A percentile compares a stretch with the other conserved stretches of the same genome.
These are phyloP conservation scores for Adineta ricciae DNA, from an alignment of 2,888 invertebrate genomes.

Conservation along the genomic window DNA sequence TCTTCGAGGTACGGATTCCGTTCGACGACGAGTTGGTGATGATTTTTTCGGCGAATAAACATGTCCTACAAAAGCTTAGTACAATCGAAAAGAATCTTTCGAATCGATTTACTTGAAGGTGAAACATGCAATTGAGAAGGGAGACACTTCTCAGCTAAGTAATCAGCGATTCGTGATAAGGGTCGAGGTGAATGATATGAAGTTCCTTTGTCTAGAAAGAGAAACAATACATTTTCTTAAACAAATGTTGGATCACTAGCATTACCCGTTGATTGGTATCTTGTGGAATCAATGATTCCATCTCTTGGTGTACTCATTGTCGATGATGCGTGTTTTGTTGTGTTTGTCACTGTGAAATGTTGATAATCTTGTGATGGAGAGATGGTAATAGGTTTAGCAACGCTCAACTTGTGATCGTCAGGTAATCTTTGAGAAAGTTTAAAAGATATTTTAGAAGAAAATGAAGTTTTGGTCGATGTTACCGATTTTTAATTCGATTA, in stretches of 20 bases:
- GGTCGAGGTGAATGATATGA: background rate
- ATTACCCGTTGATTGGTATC: background rate
- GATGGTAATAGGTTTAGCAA: background rate
- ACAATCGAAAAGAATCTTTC: background rate
- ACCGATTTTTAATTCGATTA: background rate
- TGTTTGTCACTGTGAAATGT: background rate
- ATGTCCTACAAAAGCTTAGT: background rate
- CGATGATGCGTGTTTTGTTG: background rate
- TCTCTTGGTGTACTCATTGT: background rate
- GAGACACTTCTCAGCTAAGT: background rate
- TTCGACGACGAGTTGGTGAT: background rate
- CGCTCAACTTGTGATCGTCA: background rate
- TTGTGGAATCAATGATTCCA: background rate
- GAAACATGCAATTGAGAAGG: background rate
- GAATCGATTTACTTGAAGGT: background rate
- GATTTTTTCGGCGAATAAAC: background rate
- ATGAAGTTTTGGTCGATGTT: background rate
- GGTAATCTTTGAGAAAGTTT: too few relatives aligned
- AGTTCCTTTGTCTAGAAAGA: background rate
- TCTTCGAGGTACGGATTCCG: background rate
- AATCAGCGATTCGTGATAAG: background rate
- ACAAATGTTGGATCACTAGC: background rate
- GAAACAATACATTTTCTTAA: background rate
- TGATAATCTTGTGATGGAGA: background rate
- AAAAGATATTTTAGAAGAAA: too few relatives aligned